phyloP scores from a whole-genome alignment of 2,888 invertebrate species.

The Hetaerina titia region DNA sequence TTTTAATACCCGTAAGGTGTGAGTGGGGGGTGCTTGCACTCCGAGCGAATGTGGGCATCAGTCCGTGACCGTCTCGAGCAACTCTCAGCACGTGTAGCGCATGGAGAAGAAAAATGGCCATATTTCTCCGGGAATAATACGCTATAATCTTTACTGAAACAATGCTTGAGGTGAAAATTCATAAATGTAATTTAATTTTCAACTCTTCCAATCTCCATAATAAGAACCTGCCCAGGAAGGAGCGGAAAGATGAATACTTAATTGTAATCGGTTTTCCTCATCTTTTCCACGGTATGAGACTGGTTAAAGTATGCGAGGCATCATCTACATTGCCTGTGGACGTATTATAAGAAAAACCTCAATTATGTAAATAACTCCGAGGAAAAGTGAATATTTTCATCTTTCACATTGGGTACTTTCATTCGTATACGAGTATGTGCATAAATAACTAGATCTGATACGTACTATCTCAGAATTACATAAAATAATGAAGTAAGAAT shows the following conservation, averaged over 20 bases:
- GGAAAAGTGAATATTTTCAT: too few relatives aligned
- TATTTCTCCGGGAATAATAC: background rate
- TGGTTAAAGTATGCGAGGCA: background rate
- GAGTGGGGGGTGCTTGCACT: background rate
- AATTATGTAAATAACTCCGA: background rate
- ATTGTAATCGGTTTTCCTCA: background rate
- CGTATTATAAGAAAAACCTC: background rate
- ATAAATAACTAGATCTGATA: too few relatives aligned
- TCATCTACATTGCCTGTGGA: background rate
- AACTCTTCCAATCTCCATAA: background rate
- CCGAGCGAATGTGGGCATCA: background rate
- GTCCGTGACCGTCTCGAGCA: background rate
- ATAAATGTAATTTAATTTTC: background rate
- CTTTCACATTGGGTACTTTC: too few relatives aligned
- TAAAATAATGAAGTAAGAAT: too few relatives aligned
- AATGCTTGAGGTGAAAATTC: background rate
- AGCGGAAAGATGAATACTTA: background rate
- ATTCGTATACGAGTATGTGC: too few relatives aligned
- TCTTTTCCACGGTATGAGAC: background rate
- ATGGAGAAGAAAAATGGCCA: background rate
- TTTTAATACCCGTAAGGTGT: background rate
- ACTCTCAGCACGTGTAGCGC: background rate
- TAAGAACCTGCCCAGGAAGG: background rate
- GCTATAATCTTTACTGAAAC: background rate
- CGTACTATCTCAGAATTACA: too few relatives aligned